Base-by-base conservation (phyloP, 2,888 invertebrate genomes). In the Eutolmus rufibarbis region DNA sequence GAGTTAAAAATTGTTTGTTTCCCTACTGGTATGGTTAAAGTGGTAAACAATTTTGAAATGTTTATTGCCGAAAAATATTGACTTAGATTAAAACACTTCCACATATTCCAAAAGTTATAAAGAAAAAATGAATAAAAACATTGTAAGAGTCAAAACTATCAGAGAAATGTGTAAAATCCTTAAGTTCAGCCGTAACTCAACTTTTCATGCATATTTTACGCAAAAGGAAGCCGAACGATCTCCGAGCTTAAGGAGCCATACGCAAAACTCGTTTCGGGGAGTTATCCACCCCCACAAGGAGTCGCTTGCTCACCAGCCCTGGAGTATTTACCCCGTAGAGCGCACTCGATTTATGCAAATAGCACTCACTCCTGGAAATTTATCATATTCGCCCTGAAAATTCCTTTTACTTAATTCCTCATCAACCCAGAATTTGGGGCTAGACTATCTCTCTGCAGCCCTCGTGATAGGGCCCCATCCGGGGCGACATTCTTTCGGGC, bases 261-360 rank as follows among this genome's bases (percentile, higher is more conserved):
- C 78, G 78, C 78, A 78, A 78, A 43, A 78, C n/a, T 40, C 43
- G 43, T 78, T 78, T 43, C 12, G 40, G 40, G 43, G 9, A 8
- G 40, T 78, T 78, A 19, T 1, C 43, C 43, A 19, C 40, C 40
- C 43, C 23, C 37, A 78, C 77, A 78, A 5, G 37, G 37, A 78
- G 14, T 37, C 19, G 40, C 43, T 77, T 19, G 40, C 77, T 77
- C 77, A 77, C 37, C 34, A n/a, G 43, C 12, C 43, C 16, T 23
- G 43, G 40, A 14, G 23, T 40, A 23, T 78, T 78, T 78, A 78
- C 46, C 19, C 78, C 23, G 66, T 23, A 43, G 43, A 78, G 43
- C 43, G 37, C 19, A 78, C 78, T 37, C 76, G 76, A 76, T 76
- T 76, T 76, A 76, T 76, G 76, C 76, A 76, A 76, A 76, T 76